phyloP scores from a whole-genome alignment of 1,140 invertebrate genomes.

The Atta cephalotes region DNA sequence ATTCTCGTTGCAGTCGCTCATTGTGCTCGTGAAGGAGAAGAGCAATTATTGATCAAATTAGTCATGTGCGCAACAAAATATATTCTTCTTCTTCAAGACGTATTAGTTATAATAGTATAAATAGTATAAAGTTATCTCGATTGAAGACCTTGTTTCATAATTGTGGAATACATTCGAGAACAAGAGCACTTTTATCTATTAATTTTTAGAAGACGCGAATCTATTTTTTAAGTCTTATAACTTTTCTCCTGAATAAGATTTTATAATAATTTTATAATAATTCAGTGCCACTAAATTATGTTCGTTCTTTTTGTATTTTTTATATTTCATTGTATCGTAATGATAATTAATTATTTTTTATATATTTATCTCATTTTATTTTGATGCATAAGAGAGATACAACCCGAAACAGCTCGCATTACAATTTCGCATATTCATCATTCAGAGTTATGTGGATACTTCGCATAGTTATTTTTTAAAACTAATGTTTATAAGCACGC shows the following conservation, averaged over 20 bases:
- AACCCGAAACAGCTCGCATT: background rate
- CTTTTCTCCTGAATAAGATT: too few species aligned
- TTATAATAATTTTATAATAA: too few species aligned
- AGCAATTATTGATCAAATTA: slow-evolving; percentile 3
- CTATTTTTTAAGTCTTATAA: too few species aligned
- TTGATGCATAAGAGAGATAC: background rate
- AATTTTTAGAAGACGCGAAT: too few species aligned
- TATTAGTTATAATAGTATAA: too few species aligned
- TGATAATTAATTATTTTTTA: background rate
- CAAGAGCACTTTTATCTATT: background rate
- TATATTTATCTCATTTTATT: background rate
- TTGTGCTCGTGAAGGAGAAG: background rate
- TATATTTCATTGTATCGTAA: background rate
- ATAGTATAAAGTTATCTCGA: background rate
- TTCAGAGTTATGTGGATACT: background rate
- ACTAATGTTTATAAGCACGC: slow-evolving; percentile 10
- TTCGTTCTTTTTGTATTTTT: background rate
- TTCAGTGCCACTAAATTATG: too few species aligned
- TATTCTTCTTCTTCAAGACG: background rate
- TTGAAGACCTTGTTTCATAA: slow-evolving; percentile 14
- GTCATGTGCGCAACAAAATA: slow-evolving; percentile 13
- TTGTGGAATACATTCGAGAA: background rate
- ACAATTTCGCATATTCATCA: background rate
- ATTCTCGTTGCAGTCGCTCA: slow-evolving; percentile 4
- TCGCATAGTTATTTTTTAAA: slow-evolving; percentile 14